Conservation (phyloP, 2,113 vertebrate genomes). For the Oncorhynchus tshawytscha region DNA sequence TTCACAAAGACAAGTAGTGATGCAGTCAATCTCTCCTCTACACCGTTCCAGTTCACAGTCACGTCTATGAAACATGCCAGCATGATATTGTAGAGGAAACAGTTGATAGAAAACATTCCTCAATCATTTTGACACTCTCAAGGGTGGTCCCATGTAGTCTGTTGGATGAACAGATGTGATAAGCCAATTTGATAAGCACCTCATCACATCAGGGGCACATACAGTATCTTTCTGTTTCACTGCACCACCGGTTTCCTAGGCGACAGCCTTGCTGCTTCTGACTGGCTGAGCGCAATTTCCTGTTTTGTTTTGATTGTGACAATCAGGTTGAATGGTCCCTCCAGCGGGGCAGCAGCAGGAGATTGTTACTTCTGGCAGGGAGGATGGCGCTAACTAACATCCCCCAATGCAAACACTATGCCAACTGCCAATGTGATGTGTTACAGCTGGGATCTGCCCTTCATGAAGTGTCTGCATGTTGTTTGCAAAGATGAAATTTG, state of each 20-base stretch:
- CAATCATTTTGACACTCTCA: not conserved
- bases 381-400: not conserved
- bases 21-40: too few species aligned
- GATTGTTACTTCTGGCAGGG: constrained; percentile 1
- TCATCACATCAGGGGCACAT: not conserved
- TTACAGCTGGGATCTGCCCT: not conserved
- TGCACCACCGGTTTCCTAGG: not conserved
- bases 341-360: not conserved
- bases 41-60: not conserved
- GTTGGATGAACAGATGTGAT: not conserved
- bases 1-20: too few species aligned
- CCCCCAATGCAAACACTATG: not conserved
- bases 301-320: constrained; percentile 10
- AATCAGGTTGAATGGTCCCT: not conserved
- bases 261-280: not conserved
- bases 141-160: not conserved
- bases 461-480: not conserved
- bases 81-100: not conserved
- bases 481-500: not conserved
- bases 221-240: not conserved
- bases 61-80: not conserved
- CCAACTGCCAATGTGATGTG: not conserved
- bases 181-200: not conserved
- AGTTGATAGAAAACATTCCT: not conserved
- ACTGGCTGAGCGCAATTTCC: not conserved